Base-by-base conservation (phyloP, 2,888 invertebrate genomes). In the Pyralis farinalis region DNA sequence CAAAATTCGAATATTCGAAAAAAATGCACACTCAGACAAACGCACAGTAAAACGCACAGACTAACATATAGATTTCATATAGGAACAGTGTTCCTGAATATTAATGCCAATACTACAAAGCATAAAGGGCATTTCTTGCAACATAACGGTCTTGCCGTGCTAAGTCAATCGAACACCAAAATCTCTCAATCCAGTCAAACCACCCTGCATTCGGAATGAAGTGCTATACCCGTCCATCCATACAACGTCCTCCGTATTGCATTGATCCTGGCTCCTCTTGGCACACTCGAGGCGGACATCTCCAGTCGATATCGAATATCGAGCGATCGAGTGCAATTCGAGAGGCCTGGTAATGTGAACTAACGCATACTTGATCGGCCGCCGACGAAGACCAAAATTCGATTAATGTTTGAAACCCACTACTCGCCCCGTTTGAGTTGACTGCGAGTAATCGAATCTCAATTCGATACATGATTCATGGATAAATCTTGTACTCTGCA, bases 341-440 rank as follows among this genome's bases (percentile, higher is more conserved):
- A 82, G 80, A 59, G 76, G 60, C 40, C 58, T 60, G 64, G 78
- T 79, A 77, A 81, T 78, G 75, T 69, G 81, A 81, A 75, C 81
- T 73, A 73, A 73, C 75, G 75, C 70, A 70, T 69, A 72, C 82
- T 82, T 76, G 80, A 77, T 77, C 74, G 72, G 67, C 61, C 71
- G 64, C 62, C 51, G 63, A 55, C 65, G 76, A 69, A 74, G 68
- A 74, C 74, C 75, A 73, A 82, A 76, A 86, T 84, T 79, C 84
- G 82, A 86, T 86, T 84, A 84, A 81, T 74, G 78, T 74, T 80
- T 66, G 71, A 76, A 25, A 63, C 65, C 66, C 64, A 61, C 71
- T 66, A 71, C 68, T 70, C 70, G 65, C 69, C 64, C 61, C 56
- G 62, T 61, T 71, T 72, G 61, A 77, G 70, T 71, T 70, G 66